Evolutionary conservation across 2,888 invertebrate species (phyloP), one percentile per base, ranked within the genome.

Genomic region (Hipparchia sbordonii): DNA sequence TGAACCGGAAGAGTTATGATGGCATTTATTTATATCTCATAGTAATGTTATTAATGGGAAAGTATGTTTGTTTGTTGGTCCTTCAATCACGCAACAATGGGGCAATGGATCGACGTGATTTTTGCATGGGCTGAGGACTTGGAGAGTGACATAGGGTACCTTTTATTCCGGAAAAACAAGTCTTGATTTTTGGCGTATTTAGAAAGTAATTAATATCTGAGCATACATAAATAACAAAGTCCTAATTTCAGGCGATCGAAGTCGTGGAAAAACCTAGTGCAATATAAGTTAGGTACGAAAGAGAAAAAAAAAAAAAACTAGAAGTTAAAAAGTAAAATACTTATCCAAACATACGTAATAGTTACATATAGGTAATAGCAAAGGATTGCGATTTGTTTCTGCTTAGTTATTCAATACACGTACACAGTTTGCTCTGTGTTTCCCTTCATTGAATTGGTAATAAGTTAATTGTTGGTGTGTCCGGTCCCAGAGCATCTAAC

Each of bases 381-480:
- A 62, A 69, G 74, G 76, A 72, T 67, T 39, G 56, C 61, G 39
- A 62, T 63, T 63, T 59, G 54, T 57, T 12, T 45, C 10, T 54
- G 46, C 10, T 70, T 57, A 6, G 23, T 57, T 63, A 88, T 85
- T 82, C 87, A 54, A 23, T 70, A 73, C 79, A 82, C 84, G 84
- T 82, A 79, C 80, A 76, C 71, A 72, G 78, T 75, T 48, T 60
- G 83, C 82, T 82, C 72, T 76, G 76, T 85, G 75, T 88, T 89
- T 90, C 85, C 87, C 89, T 89, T 87, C 87, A 89, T 90, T 91
- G 91, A 90, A 87, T 91, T 90, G 86, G 83, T 89, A 91, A 90
- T 89, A 83, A 87, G 86, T 80, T 84, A 87, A 87, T 89, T 88
- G 87, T 88, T 82, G 79, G 79, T 81, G 81, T 68, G 71, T 86